These are phyloP conservation scores for Tarsius wallacei DNA, from an alignment of 2,797 vertebrate species.

Conservation along the genomic window DNA sequence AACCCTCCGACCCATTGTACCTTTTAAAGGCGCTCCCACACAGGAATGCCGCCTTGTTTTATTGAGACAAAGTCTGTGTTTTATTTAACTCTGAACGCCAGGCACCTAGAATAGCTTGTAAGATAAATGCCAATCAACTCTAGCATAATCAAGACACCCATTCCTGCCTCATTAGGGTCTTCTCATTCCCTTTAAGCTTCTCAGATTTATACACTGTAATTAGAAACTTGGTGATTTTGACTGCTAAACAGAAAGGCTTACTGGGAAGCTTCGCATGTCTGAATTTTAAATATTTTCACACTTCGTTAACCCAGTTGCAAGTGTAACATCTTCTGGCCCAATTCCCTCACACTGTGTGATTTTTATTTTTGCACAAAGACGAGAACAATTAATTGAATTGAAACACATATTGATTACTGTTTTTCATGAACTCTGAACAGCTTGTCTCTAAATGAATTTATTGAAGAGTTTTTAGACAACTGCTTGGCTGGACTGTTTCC, in stretches of 20 bases:
- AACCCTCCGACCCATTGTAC: neutral
- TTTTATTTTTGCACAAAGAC: constrained; percentile 83
- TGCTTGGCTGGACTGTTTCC: constrained; percentile 8
- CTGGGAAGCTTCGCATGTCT: constrained; percentile 84
- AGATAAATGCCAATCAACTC: constrained; percentile 85
- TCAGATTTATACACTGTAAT: constrained; percentile 83
- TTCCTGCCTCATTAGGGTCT: constrained; percentile 85
- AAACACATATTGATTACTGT: constrained; percentile 85
- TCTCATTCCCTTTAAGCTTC: constrained; percentile 85
- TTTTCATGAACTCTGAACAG: constrained; percentile 78
- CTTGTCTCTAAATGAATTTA: constrained; percentile 78
- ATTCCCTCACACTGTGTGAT: constrained; percentile 71
- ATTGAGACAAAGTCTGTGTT: constrained; percentile 63
- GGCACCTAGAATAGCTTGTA: constrained; percentile 72
- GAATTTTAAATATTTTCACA: constrained; percentile 88
- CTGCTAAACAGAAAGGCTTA: constrained; percentile 87
- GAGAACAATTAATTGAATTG: constrained; percentile 84
- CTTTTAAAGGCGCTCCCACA: constrained; percentile 13
- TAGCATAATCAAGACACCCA: constrained; percentile 85
- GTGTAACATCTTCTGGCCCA: constrained; percentile 65
- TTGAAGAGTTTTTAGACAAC: constrained; percentile 77
- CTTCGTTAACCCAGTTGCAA: constrained; percentile 87
- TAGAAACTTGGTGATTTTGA: constrained; percentile 86
- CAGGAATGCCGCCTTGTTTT: neutral
- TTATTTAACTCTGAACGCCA: constrained; percentile 79